Base-by-base conservation (phyloP, 2,113 vertebrate species). In the Donacobius atricapilla region DNA sequence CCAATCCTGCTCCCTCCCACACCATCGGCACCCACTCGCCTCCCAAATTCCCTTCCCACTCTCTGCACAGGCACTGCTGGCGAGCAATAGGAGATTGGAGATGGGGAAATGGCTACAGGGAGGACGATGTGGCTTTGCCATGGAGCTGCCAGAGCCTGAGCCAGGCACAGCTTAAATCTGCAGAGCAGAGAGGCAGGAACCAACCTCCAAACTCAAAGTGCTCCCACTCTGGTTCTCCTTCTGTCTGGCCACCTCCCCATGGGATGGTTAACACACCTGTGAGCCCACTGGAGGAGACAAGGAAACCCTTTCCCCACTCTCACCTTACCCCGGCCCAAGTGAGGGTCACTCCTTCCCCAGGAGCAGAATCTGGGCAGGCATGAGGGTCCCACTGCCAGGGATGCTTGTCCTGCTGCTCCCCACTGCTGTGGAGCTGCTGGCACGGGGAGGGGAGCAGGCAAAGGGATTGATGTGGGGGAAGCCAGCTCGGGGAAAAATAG, bases 401-500 rank as follows among this genome's bases (percentile, higher is more conserved):
- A 18, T 54, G 19, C 25, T 91, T 2, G 2, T 68, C 35, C 65
- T 4, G 0, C 63, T 12, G 3, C 72, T 94, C 44, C 76, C 53
- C 8, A 11, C 25, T 7, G 4, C 66, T 0, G 0, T 10, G 73
- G 63, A 69, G 57, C 54, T 0, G 2, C 70, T 85, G 79, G 82
- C 71, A 90, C 1, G 0, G 42, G 37, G 37, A 68, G 69, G 25
- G 64, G 66, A 89, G 63, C 44, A 60, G 65, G 84, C 69, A n/a
- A 27, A 77, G 71, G 88, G 83, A 90, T 96, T 86, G 4, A 93
- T 96, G 95, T 95, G 92, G 96, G 96, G 95, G 89, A 96, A 97
- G 89, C 94, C 96, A 97, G 83, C 94, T 96, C 76, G 96, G 96
- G 86, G 94, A 97, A 97, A 97, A 97, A 97, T 93, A 95, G 94